phyloP scores from a whole-genome alignment of 2,113 vertebrate species.

The Euleptes europaea region DNA sequence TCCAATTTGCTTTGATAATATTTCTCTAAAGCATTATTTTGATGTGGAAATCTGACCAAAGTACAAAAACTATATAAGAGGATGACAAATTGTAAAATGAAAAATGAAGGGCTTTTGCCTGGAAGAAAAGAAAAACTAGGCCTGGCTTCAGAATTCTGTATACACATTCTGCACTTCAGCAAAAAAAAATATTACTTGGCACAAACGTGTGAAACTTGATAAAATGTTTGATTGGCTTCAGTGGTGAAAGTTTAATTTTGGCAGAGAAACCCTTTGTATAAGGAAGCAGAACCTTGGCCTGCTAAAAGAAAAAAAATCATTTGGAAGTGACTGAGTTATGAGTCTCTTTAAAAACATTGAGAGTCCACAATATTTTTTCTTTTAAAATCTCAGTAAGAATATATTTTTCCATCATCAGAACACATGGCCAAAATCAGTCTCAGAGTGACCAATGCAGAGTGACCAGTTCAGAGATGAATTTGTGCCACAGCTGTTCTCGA shows the following conservation, averaged over 20 bases:
- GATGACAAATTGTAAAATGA: background rate
- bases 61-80: background rate
- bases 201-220: background rate
- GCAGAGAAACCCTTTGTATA: background rate
- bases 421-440: background rate
- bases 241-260: background rate
- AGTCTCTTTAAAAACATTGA: background rate
- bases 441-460: background rate
- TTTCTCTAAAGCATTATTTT: no score
- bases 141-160: background rate
- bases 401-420: background rate
- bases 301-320: background rate
- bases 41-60: background rate
- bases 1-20: no score
- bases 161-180: slow-evolving; percentile 1
- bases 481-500: background rate
- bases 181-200: background rate
- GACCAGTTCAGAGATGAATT: background rate
- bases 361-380: background rate
- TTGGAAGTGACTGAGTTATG: background rate
- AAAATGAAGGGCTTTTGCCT: background rate
- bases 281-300: background rate
- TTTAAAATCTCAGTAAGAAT: background rate
- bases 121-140: background rate
- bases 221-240: background rate